Conservation (phyloP, 2,888 invertebrate species). For the Erebia palarica region DNA sequence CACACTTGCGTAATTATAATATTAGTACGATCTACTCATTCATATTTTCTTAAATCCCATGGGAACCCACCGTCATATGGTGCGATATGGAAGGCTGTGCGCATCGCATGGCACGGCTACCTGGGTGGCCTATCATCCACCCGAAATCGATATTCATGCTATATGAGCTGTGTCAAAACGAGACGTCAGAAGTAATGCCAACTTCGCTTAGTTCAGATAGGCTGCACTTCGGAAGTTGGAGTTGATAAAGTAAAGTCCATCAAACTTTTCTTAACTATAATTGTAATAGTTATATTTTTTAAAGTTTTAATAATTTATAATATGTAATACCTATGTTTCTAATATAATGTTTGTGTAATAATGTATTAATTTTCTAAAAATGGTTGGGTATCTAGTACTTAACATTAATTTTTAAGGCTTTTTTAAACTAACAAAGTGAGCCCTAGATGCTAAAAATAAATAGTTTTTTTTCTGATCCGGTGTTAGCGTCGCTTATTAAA, state of each 20-base stretch:
- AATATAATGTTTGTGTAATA: no score
- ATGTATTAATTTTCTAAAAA: no score
- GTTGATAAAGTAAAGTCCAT: background rate
- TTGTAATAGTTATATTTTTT: no score
- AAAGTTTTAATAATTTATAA: no score
- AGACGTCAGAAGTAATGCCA: slow-evolving; percentile 27
- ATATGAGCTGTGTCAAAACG: slow-evolving; percentile 37
- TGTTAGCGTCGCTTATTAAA: no score
- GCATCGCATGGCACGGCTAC: slow-evolving; percentile 45
- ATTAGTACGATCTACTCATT: background rate
- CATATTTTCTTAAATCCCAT: slow-evolving; percentile 23
- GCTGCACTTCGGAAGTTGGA: background rate
- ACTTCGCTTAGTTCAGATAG: slow-evolving; percentile 10
- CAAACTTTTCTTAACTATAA: no score
- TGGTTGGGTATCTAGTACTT: no score
- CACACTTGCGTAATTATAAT: background rate
- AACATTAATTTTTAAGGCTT: no score
- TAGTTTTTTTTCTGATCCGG: no score
- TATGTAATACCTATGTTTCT: no score
- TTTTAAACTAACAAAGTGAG: no score
- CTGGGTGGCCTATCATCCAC: slow-evolving; percentile 57
- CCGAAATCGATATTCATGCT: slow-evolving; percentile 50
- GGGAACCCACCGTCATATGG: slow-evolving; percentile 40
- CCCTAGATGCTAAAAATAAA: no score
- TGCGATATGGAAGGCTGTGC: slow-evolving; percentile 37